phyloP scores from a whole-genome alignment of 2,797 vertebrate species.

The Coregonus ussuriensis region DNA sequence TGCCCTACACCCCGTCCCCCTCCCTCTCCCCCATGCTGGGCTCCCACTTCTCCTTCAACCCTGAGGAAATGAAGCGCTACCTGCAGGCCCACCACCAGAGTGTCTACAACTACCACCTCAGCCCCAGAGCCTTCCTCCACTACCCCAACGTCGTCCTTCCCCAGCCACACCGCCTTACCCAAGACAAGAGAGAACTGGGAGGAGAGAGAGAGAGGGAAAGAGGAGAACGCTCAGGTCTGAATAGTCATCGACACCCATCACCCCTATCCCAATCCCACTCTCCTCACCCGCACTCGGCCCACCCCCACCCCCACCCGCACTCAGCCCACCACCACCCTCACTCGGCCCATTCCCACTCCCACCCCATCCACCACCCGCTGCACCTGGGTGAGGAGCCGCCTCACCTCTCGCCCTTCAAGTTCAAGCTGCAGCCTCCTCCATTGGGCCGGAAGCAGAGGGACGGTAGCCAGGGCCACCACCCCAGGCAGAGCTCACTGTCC shows the following conservation, averaged over 20 bases:
- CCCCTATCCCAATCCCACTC: slow-evolving; percentile 60
- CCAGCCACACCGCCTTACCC: slow-evolving; percentile 82
- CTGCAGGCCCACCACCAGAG: slow-evolving; percentile 92
- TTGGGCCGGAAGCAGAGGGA: slow-evolving; percentile 83
- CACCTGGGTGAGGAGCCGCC: slow-evolving; percentile 74
- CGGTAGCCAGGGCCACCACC: slow-evolving; percentile 50
- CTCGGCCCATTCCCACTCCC: slow-evolving; percentile 66
- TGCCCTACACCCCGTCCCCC: slow-evolving; percentile 89
- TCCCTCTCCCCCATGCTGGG: slow-evolving; percentile 88
- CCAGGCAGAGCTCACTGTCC: slow-evolving; percentile 72
- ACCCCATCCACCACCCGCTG: slow-evolving; percentile 71
- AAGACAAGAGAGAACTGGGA: slow-evolving; percentile 63
- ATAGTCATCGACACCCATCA: slow-evolving; percentile 66
- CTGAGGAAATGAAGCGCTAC: slow-evolving; percentile 94
- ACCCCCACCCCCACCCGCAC: slow-evolving; percentile 64
- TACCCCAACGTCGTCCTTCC: slow-evolving; percentile 89
- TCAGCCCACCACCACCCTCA: slow-evolving; percentile 59
- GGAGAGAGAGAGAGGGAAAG: slow-evolving; percentile 43
- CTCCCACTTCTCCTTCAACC: slow-evolving; percentile 92
- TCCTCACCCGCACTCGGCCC: slow-evolving; percentile 40
- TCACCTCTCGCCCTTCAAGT: slow-evolving; percentile 85
- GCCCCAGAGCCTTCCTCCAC: slow-evolving; percentile 89
- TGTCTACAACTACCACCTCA: slow-evolving; percentile 93
- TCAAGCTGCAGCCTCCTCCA: slow-evolving; percentile 90
- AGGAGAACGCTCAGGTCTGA: slow-evolving; percentile 47